Percentiles rank a stretch among this genome's conserved stretches.
Conservation (phyloP, 2,888 invertebrate species). For the Rhyacophila evoluta region DNA sequence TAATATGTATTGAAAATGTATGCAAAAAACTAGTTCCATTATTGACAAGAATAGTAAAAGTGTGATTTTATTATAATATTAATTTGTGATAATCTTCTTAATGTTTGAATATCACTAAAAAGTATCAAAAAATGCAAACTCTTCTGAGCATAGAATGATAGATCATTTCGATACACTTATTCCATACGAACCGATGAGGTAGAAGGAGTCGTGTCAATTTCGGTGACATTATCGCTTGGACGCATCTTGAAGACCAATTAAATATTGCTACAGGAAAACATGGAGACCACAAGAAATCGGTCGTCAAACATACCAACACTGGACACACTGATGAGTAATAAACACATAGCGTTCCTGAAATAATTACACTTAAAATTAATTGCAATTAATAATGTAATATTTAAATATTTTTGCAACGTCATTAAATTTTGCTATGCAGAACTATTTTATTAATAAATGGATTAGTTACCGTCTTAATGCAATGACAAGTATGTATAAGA, state of each 20-base stretch:
- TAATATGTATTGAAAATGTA: too few relatives aligned
- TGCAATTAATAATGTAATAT: too few relatives aligned
- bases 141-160: not conserved
- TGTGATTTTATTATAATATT: too few relatives aligned
- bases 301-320: not conserved
- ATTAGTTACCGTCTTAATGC: too few relatives aligned
- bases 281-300: slow-evolving; percentile 13
- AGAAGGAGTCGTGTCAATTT: slow-evolving; percentile 26
- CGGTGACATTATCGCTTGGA: slow-evolving; percentile 46
- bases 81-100: too few relatives aligned
- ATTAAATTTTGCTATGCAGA: too few relatives aligned
- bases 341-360: not conserved
- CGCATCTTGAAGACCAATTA: slow-evolving; percentile 51
- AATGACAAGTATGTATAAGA: too few relatives aligned
- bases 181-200: not conserved
- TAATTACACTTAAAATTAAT: too few relatives aligned
- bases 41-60: not conserved
- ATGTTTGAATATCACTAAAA: not conserved
- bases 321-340: not conserved
- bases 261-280: slow-evolving; percentile 40
- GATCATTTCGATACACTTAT: not conserved
- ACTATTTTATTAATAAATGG: too few relatives aligned
- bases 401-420: too few relatives aligned
- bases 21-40: too few relatives aligned
- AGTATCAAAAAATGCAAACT: not conserved